A percentile compares a stretch with the other conserved stretches of the same genome.
These are phyloP conservation scores for Scarus forsteni DNA, from an alignment of 2,797 vertebrate genomes.

Conservation along the genomic window DNA sequence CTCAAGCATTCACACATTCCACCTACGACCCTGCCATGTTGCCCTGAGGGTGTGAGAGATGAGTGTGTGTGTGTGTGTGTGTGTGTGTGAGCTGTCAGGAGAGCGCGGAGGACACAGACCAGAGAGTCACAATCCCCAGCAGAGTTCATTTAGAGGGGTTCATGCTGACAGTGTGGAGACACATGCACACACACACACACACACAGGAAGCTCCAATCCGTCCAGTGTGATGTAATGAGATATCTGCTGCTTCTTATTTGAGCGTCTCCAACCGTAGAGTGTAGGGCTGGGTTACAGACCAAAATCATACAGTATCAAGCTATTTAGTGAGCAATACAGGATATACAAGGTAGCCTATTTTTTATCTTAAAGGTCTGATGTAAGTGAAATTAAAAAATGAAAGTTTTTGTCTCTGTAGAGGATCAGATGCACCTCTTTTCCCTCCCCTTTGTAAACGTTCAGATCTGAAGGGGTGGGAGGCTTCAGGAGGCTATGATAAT, in stretches of 20 bases:
- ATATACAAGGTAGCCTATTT: no score
- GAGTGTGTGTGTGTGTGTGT: constrained; percentile 12
- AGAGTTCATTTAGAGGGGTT: constrained; percentile 77
- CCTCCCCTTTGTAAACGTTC: no score
- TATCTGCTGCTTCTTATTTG: constrained; percentile 69
- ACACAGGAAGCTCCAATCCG: constrained; percentile 59
- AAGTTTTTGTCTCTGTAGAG: no score
- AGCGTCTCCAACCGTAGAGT: constrained; percentile 58
- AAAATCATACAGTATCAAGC: no score
- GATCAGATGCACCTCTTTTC: no score
- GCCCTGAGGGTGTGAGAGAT: constrained; percentile 3
- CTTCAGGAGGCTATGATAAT: no score
- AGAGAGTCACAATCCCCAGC: constrained; percentile 64
- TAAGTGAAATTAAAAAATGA: no score
- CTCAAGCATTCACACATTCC: constrained; percentile 19
- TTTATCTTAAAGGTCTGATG: no score
- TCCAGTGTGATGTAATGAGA: constrained; percentile 77
- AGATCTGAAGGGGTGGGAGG: no score
- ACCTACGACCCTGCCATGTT: constrained; percentile 21
- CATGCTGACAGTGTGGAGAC: constrained; percentile 26
- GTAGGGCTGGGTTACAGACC: no score
- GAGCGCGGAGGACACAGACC: constrained; percentile 55
- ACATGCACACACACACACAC: constrained; percentile 24
- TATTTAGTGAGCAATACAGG: no score
- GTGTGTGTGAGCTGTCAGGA: constrained; percentile 19